Conservation (phyloP, 2,888 invertebrate species). For the Ochropleura plecta region DNA sequence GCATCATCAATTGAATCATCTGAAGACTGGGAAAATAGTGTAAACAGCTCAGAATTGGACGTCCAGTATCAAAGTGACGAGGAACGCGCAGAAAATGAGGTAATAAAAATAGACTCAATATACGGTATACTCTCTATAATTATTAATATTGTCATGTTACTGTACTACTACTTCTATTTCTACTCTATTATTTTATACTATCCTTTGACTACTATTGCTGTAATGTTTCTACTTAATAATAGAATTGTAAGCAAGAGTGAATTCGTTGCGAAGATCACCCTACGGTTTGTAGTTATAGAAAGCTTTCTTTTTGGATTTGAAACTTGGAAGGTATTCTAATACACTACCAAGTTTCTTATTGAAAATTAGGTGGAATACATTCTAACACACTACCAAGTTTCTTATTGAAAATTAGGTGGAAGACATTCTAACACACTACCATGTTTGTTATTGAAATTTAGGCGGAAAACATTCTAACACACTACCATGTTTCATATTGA, state of each 20-base stretch:
- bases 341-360: background rate
- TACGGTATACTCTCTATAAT: background rate
- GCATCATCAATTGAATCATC: conserved; percentile 86
- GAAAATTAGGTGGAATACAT: background rate
- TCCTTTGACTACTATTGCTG: background rate
- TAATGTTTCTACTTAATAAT: conserved; percentile 11
- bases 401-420: background rate
- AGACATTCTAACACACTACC: background rate
- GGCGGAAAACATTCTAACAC: no score
- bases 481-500: no score
- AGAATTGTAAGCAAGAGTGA: background rate
- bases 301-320: conserved; percentile 5
- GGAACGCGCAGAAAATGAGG: conserved; percentile 90
- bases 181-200: conserved; percentile 15
- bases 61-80: conserved; percentile 91
- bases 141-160: background rate
- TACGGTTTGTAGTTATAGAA: conserved; percentile 18
- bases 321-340: background rate
- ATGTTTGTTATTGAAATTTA: background rate
- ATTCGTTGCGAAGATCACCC: background rate
- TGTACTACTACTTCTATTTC: conserved; percentile 23
- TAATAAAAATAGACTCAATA: conserved; percentile 69
- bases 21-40: conserved; percentile 91
- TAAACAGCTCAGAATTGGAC: conserved; percentile 91
- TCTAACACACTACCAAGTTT: background rate